A percentile compares a stretch with the other conserved stretches of the same genome.
These are phyloP conservation scores for Dicrurus megarhynchus DNA, from an alignment of 2,113 vertebrate genomes.

Conservation along the genomic window DNA sequence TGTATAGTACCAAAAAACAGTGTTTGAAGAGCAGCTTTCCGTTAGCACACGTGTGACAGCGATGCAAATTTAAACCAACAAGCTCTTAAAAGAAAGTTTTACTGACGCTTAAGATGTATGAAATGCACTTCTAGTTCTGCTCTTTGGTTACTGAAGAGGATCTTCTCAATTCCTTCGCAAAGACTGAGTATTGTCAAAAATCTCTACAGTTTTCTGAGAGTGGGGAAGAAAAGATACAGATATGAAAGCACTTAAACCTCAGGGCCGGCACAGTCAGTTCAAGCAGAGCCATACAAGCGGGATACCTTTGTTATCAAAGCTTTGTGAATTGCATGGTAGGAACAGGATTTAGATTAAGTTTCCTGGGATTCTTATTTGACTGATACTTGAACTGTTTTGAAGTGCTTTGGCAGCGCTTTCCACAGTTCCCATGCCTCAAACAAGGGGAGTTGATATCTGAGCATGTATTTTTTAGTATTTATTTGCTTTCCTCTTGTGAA, in stretches of 20 bases:
- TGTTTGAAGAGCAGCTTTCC: background rate
- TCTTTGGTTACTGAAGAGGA: background rate
- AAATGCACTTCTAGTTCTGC: background rate
- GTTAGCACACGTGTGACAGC: background rate
- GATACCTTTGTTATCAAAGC: background rate
- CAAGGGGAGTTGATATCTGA: background rate
- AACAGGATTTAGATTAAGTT: background rate
- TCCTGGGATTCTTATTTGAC: background rate
- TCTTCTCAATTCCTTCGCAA: background rate
- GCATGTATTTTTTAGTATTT: background rate
- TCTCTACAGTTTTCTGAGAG: background rate
- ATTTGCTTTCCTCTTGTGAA: background rate
- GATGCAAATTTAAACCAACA: background rate
- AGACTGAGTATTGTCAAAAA: background rate
- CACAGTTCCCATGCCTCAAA: background rate
- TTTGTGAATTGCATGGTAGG: background rate
- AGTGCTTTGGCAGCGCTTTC: background rate
- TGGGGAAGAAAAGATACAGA: background rate
- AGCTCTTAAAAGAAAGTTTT: background rate
- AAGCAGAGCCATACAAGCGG: background rate
- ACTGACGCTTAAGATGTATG: background rate
- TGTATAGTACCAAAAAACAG: background rate
- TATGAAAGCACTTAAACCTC: background rate
- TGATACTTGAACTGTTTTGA: background rate
- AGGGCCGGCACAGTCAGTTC: background rate